Evolutionary conservation across 1,140 invertebrate genomes (phyloP), one percentile per base, ranked within the genome.

Genomic region (Drosophila novamexicana): DNA sequence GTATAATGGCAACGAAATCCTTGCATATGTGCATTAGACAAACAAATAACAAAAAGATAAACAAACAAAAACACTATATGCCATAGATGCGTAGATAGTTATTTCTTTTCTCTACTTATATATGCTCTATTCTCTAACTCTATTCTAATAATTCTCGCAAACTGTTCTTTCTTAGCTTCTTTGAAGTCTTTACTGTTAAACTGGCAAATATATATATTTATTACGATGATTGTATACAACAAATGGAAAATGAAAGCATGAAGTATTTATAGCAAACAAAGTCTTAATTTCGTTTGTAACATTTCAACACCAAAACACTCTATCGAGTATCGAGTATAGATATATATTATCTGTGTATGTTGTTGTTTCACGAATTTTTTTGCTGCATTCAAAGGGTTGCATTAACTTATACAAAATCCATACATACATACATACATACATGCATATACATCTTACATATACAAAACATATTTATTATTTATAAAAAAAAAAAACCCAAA

Each of bases 1-100:
- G 66, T 79, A 79, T 81, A 77, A 89, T 80, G 83, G 77, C 84
- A 88, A 89, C 83, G 83, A 86, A 89, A 71, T 75, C 66, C 68
- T 89, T 88, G 83, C 75, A 78, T 52, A 66, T 66, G 45, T 68
- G 77, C 78, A 39, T 81, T 85, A 62, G 53, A 75, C 32, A 58
- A 57, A 73, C 63, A 69, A 52, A 42, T 22, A 58, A 66, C 40
- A 47, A 73, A 67, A 58, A 44, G 9, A 4, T 12, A 49, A 66
- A 67, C 58, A 73, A 29, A 22, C 22, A 73, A 34, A 50, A 22
- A 61, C 49, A 44, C 64, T 86, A 50, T 78, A 75, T 68, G 73
- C 78, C 61, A 76, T 72, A 80, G 72, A 80, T 59, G 69, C 83
- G 67, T 74, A 77, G 74, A 83, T 57, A 66, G 76, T 75, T 67